These are phyloP conservation scores for Nemotelus pantherinus DNA, from an alignment of 2,888 invertebrate genomes.

Conservation along the genomic window DNA sequence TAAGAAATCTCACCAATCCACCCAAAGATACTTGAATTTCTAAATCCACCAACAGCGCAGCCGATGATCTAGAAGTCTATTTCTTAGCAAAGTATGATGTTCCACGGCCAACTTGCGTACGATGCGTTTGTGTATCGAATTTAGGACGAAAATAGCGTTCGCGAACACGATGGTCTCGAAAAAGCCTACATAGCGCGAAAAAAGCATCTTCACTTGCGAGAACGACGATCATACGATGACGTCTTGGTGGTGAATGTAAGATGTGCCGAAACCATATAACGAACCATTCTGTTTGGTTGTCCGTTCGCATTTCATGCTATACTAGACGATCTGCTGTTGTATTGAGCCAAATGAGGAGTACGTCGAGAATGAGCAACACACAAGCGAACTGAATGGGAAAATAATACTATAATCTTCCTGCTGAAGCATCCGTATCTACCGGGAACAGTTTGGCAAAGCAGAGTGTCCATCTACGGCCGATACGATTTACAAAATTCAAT, in stretches of 20 bases:
- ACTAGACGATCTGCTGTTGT: background rate
- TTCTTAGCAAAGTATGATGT: background rate
- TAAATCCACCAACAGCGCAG: constrained; percentile 13
- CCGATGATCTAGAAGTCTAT: constrained; percentile 2
- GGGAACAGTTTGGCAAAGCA: constrained; percentile 28
- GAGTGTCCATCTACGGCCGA: constrained; percentile 64
- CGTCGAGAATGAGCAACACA: background rate
- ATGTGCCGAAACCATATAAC: background rate
- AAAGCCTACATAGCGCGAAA: constrained; percentile 19
- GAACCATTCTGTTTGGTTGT: background rate
- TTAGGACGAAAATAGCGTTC: constrained; percentile 48
- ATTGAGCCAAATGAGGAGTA: constrained; percentile 14
- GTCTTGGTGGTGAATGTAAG: background rate
- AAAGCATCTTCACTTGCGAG: constrained; percentile 26
- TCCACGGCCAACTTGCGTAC: background rate
- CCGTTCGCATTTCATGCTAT: background rate
- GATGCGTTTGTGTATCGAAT: constrained; percentile 36
- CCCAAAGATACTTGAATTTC: constrained; percentile 22
- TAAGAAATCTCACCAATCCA: background rate
- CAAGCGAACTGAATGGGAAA: background rate
- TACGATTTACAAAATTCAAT: constrained; percentile 55
- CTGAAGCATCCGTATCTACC: background rate
- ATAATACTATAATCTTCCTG: constrained; percentile 28
- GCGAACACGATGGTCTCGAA: background rate
- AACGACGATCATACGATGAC: constrained; percentile 21